These are phyloP conservation scores for Hydrotaea cyrtoneurina DNA, from an alignment of 2,888 invertebrate species.

Conservation along the genomic window DNA sequence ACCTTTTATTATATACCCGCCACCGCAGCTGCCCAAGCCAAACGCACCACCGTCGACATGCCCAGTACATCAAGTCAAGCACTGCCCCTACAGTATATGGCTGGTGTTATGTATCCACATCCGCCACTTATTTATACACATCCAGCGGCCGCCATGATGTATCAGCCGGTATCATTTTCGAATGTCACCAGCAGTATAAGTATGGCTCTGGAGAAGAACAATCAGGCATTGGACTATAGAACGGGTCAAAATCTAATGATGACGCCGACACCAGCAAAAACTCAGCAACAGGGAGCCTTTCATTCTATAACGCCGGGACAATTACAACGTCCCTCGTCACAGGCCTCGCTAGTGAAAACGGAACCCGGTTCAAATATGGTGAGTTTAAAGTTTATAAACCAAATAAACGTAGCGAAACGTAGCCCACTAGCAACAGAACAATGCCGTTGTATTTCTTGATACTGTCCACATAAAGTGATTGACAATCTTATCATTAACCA, in stretches of 20 bases:
- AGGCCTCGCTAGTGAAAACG: slow-evolving; percentile 78
- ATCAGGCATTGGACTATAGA: slow-evolving; percentile 46
- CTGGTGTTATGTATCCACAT: slow-evolving; percentile 84
- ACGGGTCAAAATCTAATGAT: slow-evolving; percentile 71
- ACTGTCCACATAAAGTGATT: too few species aligned
- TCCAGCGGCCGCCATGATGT: slow-evolving; percentile 83
- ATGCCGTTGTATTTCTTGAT: too few species aligned
- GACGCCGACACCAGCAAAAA: slow-evolving; percentile 69
- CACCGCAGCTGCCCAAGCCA: slow-evolving; percentile 67
- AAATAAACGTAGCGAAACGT: too few species aligned
- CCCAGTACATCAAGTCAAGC: slow-evolving; percentile 73
- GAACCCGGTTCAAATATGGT: slow-evolving; percentile 79
- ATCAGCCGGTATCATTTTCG: slow-evolving; percentile 82
- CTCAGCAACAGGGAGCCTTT: slow-evolving; percentile 74
- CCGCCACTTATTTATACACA: slow-evolving; percentile 83
- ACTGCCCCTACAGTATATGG: slow-evolving; percentile 84
- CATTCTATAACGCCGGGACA: slow-evolving; percentile 76
- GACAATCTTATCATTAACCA: too few species aligned
- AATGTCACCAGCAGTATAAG: slow-evolving; percentile 75
- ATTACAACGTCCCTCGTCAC: slow-evolving; percentile 75
- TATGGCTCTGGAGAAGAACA: slow-evolving; percentile 36
- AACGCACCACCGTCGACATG: slow-evolving; percentile 65
- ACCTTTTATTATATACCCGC: slow-evolving; percentile 83
- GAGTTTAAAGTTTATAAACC: slow-evolving; percentile 18
- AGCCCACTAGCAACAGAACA: too few species aligned